Conservation (phyloP, 2,113 vertebrate genomes). For the Lycocorax pyrrhopterus region DNA sequence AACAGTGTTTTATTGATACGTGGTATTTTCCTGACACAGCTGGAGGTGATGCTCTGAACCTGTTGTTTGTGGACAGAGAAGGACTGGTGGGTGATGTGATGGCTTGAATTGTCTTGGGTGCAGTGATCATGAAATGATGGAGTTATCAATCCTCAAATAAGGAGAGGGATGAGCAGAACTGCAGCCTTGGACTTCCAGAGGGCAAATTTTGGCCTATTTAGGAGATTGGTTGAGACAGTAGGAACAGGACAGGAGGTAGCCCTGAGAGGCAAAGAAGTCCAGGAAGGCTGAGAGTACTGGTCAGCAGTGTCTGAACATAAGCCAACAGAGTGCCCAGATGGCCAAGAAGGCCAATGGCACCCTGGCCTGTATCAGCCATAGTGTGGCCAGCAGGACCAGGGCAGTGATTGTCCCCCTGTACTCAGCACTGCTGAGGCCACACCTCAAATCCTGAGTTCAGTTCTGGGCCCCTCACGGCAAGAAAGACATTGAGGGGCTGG, state of each 20-base stretch:
- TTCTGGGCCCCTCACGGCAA: neutral
- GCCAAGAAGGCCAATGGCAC: fast-evolving
- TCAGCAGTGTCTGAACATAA: neutral
- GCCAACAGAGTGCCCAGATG: fast-evolving
- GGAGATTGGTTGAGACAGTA: neutral
- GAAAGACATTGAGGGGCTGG: neutral
- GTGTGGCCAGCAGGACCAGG: neutral
- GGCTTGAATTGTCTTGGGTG: neutral
- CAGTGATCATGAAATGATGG: neutral
- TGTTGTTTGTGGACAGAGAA: neutral
- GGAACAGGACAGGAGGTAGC: too few species aligned
- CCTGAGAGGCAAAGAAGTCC: neutral
- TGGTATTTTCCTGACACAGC: neutral
- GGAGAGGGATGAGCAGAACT: neutral
- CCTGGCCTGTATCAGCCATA: fast-evolving
- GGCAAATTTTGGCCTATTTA: neutral
- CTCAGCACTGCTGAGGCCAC: fast-evolving
- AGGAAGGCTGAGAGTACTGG: neutral
- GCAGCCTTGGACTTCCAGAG: neutral
- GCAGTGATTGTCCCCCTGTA: fast-evolving
- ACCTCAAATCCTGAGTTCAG: fast-evolving
- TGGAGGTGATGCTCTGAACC: neutral
- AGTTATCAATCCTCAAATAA: fast-evolving
- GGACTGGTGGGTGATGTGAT: neutral
- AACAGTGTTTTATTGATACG: neutral